These are phyloP conservation scores for Rotaria sp. DNA, from an alignment of 2,888 invertebrate genomes.

Conservation along the genomic window DNA sequence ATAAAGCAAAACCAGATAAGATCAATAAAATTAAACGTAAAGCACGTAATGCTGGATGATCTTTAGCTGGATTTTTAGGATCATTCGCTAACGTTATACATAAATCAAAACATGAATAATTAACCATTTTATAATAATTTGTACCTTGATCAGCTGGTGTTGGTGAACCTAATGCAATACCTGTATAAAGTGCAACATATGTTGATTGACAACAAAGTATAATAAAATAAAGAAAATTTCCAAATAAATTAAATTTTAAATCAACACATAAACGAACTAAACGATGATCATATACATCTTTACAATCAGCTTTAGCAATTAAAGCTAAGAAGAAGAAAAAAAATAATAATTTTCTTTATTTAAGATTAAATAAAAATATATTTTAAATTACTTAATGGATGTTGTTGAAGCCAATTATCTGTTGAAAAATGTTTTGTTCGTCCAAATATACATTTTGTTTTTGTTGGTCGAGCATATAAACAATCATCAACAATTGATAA, in stretches of 20 bases:
- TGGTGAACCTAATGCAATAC: conserved; percentile 22
- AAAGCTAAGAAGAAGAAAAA: not conserved
- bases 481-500: conserved; percentile 28
- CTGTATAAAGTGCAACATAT: conserved; percentile 22
- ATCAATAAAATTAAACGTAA: not conserved
- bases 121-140: not conserved
- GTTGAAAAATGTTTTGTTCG: not conserved
- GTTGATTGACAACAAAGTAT: not conserved
- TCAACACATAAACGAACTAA: conserved; percentile 17
- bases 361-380: not conserved
- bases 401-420: conserved; percentile 4
- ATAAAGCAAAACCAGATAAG: not conserved
- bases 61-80: not conserved
- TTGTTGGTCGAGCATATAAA: not conserved
- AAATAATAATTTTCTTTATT: no score
- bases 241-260: conserved; percentile 19
- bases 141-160: not conserved
- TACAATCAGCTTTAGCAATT: not conserved
- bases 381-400: not conserved
- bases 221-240: conserved; percentile 11
- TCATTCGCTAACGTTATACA: not conserved
- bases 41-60: not conserved
- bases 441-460: not conserved
- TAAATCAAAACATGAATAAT: conserved; percentile 16
- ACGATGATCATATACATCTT: conserved; percentile 24